Evolutionary conservation across 53 echinoderm and acorn worm genomes (phyloP).

Genomic region (Temnopleurus reevesii): DNA sequence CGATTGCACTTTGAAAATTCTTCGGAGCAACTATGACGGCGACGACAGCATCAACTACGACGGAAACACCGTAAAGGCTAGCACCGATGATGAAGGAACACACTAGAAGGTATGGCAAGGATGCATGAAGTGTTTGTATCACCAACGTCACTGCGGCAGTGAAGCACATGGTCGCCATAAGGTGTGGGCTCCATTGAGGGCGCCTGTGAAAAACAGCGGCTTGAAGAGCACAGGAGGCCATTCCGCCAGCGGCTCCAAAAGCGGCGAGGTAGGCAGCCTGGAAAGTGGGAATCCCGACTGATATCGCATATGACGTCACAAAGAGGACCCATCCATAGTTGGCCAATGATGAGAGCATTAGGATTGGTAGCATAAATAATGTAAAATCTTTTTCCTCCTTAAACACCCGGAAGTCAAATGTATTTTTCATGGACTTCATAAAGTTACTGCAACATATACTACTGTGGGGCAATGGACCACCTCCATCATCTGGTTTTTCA

Average conservation of each 20-base stretch:
- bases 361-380: slow-evolving; percentile 29
- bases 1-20: slow-evolving; percentile 31
- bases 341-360: slow-evolving; percentile 13
- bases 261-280: slow-evolving; percentile 36
- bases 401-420: slow-evolving; percentile 38
- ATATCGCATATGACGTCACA: slow-evolving; percentile 36
- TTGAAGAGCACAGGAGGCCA: slow-evolving; percentile 14
- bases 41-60: slow-evolving; percentile 21
- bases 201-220: slow-evolving; percentile 19
- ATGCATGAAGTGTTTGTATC: background rate
- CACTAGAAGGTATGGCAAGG: background rate
- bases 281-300: background rate
- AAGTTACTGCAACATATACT: background rate
- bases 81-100: slow-evolving; percentile 46
- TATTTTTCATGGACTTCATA: background rate
- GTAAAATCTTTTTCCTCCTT: slow-evolving; percentile 38
- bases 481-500: background rate
- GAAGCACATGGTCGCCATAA: background rate
- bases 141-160: background rate
- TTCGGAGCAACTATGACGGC: slow-evolving; percentile 4
- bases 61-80: slow-evolving; percentile 28
- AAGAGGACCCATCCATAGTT: slow-evolving; percentile 53
- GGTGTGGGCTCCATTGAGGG: slow-evolving; percentile 36
- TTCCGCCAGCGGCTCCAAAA: slow-evolving; percentile 23
- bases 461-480: background rate